phyloP scores from a whole-genome alignment of 2,797 vertebrate genomes.

The Heliangelus exortis region DNA sequence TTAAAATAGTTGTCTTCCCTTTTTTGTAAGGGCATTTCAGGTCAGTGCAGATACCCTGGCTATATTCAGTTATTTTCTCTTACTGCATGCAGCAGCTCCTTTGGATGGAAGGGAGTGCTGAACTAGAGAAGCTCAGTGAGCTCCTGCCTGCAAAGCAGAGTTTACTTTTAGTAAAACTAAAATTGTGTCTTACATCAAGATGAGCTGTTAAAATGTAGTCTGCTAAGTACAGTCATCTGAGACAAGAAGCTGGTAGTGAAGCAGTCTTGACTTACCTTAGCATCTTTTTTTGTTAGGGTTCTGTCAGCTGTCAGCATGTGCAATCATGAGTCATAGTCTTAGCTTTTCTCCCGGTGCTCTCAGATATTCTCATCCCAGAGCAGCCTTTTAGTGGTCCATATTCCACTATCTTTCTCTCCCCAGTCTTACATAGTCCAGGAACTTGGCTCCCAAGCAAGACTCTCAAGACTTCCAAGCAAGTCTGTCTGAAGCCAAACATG shows the following conservation, averaged over 20 bases:
- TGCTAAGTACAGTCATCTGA: neutral
- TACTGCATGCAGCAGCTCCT: neutral
- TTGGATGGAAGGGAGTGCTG: neutral
- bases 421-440: neutral
- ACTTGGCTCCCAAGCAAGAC: neutral
- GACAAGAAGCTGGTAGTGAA: neutral
- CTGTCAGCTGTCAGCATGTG: neutral
- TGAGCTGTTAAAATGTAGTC: neutral
- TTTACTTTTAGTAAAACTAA: neutral
- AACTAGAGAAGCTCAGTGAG: neutral
- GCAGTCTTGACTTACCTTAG: neutral
- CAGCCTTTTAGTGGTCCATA: neutral
- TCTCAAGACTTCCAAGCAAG: neutral
- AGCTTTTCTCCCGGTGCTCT: neutral
- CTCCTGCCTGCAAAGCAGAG: neutral
- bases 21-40: neutral
- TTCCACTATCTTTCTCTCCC: neutral
- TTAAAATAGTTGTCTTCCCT: neutral
- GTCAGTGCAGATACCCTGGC: neutral
- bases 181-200: neutral
- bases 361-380: neutral
- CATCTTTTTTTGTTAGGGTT: neutral
- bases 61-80: neutral
- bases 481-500: neutral
- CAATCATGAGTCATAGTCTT: neutral